These are phyloP conservation scores for Distichodus sexfasciatus DNA, from an alignment of 2,797 vertebrate genomes.

Conservation along the genomic window DNA sequence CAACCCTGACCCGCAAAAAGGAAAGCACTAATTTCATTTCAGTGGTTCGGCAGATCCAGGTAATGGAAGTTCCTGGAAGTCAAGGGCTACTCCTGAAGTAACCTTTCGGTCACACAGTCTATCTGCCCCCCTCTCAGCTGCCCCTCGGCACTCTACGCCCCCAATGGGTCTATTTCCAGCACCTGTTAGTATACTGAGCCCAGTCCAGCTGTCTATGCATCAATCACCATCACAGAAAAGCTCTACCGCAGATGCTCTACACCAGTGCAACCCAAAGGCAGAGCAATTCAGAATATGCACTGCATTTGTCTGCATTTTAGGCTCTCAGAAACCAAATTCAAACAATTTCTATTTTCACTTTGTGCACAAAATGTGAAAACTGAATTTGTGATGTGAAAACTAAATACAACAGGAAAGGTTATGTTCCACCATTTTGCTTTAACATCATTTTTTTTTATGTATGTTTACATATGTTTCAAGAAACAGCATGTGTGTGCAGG, in stretches of 20 bases:
- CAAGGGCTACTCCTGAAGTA: slow-evolving; percentile 12
- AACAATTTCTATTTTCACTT: too few relatives aligned
- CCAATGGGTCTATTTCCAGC: slow-evolving; percentile 72
- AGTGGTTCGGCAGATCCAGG: neutral
- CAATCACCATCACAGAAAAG: slow-evolving; percentile 60
- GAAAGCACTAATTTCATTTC: neutral
- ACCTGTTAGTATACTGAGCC: slow-evolving; percentile 64
- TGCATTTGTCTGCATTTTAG: too few relatives aligned
- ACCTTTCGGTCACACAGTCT: neutral
- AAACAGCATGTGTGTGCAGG: neutral
- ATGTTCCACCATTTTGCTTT: too few relatives aligned
- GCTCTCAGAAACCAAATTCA: too few relatives aligned
- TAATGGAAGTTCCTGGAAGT: slow-evolving; percentile 18
- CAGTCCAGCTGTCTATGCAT: slow-evolving; percentile 73
- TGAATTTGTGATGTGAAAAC: too few relatives aligned
- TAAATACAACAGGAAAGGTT: too few relatives aligned
- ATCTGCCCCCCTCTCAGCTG: slow-evolving; percentile 12
- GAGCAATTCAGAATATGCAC: too few relatives aligned
- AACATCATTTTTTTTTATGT: too few relatives aligned
- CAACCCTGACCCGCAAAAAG: neutral
- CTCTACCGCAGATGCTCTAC: slow-evolving; percentile 1
- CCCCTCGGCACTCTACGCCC: slow-evolving; percentile 20
- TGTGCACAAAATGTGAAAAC: too few relatives aligned
- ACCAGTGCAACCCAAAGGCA: slow-evolving; percentile 2
- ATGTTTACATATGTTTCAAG: too few relatives aligned